Evolutionary conservation across 2,113 vertebrate genomes (phyloP).

Genomic region (Propithecus coquereli): DNA sequence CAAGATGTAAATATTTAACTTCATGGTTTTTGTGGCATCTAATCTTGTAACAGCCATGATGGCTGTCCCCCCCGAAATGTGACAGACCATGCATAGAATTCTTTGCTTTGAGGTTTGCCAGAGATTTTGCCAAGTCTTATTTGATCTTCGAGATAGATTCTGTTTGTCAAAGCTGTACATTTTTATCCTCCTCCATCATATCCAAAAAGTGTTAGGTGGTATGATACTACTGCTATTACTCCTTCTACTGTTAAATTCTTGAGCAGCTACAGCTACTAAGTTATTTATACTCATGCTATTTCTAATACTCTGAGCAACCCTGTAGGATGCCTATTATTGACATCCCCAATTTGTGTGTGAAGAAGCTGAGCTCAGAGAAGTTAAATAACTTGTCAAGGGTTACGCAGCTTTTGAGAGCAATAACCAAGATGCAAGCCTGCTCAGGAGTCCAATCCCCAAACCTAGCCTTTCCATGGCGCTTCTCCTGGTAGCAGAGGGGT

Average conservation of each 20-base stretch:
- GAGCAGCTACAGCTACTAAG: neutral
- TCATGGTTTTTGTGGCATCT: conserved; percentile 23
- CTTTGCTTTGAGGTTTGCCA: neutral
- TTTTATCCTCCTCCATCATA: neutral
- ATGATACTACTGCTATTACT: neutral
- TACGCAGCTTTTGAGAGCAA: neutral
- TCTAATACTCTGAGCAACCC: neutral
- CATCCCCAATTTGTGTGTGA: neutral
- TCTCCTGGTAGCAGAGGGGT: neutral
- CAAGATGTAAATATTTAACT: conserved; percentile 65
- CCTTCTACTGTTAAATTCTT: neutral
- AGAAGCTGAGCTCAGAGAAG: neutral
- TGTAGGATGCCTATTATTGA: neutral
- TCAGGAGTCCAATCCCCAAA: neutral
- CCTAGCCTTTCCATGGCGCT: neutral
- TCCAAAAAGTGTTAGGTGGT: neutral
- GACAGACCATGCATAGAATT: neutral
- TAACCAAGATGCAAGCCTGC: neutral
- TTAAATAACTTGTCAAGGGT: neutral
- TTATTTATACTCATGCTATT: neutral
- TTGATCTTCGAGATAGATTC: neutral
- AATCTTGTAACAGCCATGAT: neutral
- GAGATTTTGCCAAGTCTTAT: neutral
- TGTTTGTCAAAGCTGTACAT: neutral
- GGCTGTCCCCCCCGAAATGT: neutral